Evolutionary conservation across 2,888 invertebrate species (phyloP).

Genomic region (Strigamia crassipes): DNA sequence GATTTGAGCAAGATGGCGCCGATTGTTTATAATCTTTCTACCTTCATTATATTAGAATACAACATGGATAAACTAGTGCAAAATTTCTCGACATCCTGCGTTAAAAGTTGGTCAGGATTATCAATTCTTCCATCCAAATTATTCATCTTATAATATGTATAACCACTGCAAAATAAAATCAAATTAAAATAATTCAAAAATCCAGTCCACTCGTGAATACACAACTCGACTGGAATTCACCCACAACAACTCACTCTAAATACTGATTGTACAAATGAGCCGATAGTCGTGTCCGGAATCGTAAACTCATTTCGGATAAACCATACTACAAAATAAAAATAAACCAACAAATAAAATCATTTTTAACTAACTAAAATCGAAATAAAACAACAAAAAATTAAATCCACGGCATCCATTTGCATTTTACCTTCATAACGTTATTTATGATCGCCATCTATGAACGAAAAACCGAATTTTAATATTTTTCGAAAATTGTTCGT

Average conservation of each 20-base stretch:
- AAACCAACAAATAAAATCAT: constrained; percentile 44
- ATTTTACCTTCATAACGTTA: constrained; percentile 78
- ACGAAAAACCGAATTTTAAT: constrained; percentile 54
- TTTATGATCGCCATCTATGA: constrained; percentile 88
- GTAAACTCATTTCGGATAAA: constrained; percentile 87
- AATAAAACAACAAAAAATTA: neutral
- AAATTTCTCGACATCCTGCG: constrained; percentile 96
- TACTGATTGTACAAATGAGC: constrained; percentile 87
- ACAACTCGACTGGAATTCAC: neutral
- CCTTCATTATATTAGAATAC: constrained; percentile 93
- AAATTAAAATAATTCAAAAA: neutral
- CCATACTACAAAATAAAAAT: constrained; percentile 69
- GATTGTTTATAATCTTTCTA: constrained; percentile 51
- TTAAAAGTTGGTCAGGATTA: constrained; percentile 93
- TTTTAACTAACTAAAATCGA: too few relatives aligned
- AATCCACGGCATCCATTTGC: too few relatives aligned
- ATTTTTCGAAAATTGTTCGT: constrained; percentile 12
- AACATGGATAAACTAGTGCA: constrained; percentile 93
- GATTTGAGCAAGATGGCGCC: neutral
- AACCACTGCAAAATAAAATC: constrained; percentile 68
- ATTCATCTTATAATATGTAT: constrained; percentile 95
- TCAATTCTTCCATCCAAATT: constrained; percentile 93
- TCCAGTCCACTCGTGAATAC: neutral
- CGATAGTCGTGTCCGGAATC: constrained; percentile 86
- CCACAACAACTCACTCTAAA: constrained; percentile 73